These are phyloP conservation scores for pig (Sus scrofa) DNA, from an alignment of 2,113 vertebrate species.

Conservation along the genomic window DNA sequence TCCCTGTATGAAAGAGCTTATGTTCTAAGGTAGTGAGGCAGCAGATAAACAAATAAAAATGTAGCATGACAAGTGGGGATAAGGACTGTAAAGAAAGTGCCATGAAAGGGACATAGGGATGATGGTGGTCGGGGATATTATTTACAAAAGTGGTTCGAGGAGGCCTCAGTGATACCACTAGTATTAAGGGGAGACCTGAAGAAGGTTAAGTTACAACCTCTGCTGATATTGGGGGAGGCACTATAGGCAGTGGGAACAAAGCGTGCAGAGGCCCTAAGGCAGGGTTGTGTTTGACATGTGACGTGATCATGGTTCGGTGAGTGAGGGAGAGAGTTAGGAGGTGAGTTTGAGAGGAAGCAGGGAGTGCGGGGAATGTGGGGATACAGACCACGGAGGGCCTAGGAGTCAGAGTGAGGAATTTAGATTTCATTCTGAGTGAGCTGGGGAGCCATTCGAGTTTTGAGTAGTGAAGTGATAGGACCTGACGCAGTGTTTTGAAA, in stretches of 20 bases:
- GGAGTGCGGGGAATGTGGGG: background rate
- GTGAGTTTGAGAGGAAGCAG: background rate
- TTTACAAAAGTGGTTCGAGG: background rate
- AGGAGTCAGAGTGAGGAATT: background rate
- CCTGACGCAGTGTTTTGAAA: background rate
- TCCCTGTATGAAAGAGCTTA: background rate
- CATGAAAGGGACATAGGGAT: background rate
- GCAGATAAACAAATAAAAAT: background rate
- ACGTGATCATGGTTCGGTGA: background rate
- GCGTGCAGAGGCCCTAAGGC: background rate
- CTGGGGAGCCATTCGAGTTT: background rate
- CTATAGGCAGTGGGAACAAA: background rate
- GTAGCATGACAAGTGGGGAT: background rate
- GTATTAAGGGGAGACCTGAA: background rate
- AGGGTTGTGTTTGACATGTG: background rate
- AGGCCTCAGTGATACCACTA: background rate
- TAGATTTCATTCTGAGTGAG: conserved; percentile 2
- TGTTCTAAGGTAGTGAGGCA: background rate
- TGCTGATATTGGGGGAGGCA: background rate
- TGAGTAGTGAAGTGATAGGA: background rate
- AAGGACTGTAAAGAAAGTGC: background rate
- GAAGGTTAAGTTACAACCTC: background rate
- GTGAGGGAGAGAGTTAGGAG: background rate
- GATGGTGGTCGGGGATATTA: background rate
- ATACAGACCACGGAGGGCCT: background rate